Conservation (phyloP, 2,888 invertebrate species). For the Conchocele bisecta region DNA sequence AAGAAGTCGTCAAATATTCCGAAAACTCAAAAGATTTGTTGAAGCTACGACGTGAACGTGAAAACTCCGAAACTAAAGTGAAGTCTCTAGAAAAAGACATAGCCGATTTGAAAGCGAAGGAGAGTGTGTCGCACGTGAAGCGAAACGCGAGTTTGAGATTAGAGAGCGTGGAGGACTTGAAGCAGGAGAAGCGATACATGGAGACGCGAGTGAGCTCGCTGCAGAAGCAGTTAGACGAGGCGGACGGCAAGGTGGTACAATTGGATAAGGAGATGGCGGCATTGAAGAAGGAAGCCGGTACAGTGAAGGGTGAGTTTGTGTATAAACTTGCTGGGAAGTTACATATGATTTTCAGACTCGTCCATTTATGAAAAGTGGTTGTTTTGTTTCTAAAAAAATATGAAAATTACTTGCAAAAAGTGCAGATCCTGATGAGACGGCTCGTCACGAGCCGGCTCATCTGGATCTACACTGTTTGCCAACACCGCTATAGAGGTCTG, state of each 20-base stretch:
- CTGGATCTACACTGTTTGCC: no score
- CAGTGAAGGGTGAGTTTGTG: conserved; percentile 46
- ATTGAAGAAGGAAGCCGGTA: conserved; percentile 46
- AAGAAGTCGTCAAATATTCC: conserved; percentile 51
- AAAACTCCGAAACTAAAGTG: conserved; percentile 80
- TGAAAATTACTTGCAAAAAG: no score
- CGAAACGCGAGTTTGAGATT: conserved; percentile 53
- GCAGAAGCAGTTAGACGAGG: conserved; percentile 54
- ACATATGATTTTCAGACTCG: no score
- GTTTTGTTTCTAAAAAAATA: no score
- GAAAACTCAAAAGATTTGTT: conserved; percentile 49
- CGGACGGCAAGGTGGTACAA: conserved; percentile 79
- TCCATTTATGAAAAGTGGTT: no score
- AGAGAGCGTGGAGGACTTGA: conserved; percentile 81
- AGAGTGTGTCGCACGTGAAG: conserved; percentile 20
- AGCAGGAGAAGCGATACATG: conserved; percentile 73
- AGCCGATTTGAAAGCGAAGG: conserved; percentile 59
- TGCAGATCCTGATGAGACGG: no score
- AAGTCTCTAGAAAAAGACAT: conserved; percentile 81
- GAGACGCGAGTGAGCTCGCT: conserved; percentile 43
- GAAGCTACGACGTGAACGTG: conserved; percentile 80
- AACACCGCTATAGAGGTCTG: no score
- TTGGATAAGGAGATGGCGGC: conserved; percentile 82
- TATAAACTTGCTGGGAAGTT: no score
- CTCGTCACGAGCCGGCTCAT: no score